A percentile compares a stretch with the other conserved stretches of the same genome.
These are phyloP conservation scores for Prietella phreatophila DNA, from an alignment of 2,113 vertebrate species.

Conservation along the genomic window DNA sequence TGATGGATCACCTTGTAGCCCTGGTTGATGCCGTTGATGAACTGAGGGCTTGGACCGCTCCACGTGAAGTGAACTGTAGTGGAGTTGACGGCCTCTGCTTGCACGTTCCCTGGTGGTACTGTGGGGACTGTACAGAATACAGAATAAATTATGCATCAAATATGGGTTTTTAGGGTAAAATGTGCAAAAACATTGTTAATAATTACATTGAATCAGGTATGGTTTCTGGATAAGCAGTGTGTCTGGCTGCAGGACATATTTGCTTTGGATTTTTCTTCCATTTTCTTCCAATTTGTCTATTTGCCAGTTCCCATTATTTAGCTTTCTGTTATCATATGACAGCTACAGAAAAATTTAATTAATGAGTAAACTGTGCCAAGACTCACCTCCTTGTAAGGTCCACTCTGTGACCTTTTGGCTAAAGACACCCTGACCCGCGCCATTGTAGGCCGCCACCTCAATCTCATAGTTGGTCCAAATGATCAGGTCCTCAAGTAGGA, in stretches of 20 bases:
- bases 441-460: conserved; percentile 94
- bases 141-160: neutral
- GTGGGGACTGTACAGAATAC: conserved; percentile 82
- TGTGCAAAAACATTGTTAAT: neutral
- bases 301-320: neutral
- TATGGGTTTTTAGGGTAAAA: neutral
- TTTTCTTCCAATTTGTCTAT: neutral
- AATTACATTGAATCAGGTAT: neutral
- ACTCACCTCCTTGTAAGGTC: conserved; percentile 94
- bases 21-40: conserved; percentile 98
- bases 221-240: neutral
- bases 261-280: neutral
- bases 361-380: neutral
- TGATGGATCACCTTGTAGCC: conserved; percentile 88
- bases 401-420: conserved; percentile 95
- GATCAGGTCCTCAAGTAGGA: conserved; percentile 95
- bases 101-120: conserved; percentile 90
- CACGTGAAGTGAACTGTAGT: conserved; percentile 91
- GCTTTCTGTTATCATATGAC: neutral
- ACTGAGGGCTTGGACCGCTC: conserved; percentile 95
- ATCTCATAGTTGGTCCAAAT: conserved; percentile 99
- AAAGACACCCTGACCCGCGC: conserved; percentile 88
- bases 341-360: neutral
- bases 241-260: neutral
- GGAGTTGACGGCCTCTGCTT: conserved; percentile 91